These are phyloP conservation scores for Rhegmatorhina hoffmannsi DNA, from an alignment of 2,113 vertebrate species.

Conservation along the genomic window DNA sequence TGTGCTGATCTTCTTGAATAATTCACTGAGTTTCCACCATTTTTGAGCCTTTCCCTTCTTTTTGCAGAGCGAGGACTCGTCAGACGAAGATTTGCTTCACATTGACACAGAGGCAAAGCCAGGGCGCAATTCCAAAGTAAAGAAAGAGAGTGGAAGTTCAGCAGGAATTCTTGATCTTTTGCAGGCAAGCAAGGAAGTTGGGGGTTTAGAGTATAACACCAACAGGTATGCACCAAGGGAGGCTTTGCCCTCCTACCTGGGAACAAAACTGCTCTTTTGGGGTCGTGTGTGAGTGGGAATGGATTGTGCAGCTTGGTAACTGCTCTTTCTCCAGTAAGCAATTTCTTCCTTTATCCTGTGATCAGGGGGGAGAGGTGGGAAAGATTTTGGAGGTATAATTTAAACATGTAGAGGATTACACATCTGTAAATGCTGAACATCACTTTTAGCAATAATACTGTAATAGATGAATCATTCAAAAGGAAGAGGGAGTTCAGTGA, in stretches of 20 bases:
- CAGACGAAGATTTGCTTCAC: constrained; percentile 94
- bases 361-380: background rate
- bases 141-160: constrained; percentile 87
- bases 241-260: background rate
- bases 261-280: background rate
- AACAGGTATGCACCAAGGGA: constrained; percentile 85
- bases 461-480: background rate
- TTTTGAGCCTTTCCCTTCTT: background rate
- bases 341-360: background rate
- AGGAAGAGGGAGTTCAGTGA: background rate
- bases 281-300: background rate
- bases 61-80: constrained; percentile 85
- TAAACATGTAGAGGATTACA: background rate
- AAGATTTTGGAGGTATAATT: background rate
- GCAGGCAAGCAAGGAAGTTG: constrained; percentile 98
- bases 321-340: background rate
- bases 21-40: background rate
- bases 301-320: background rate
- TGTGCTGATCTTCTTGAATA: background rate
- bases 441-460: background rate
- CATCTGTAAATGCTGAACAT: background rate
- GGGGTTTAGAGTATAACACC: constrained; percentile 93
- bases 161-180: constrained; percentile 94
- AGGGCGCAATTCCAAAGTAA: constrained; percentile 88
- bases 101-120: constrained; percentile 93